Conservation (phyloP, 1,140 invertebrate genomes). For the Euura saliciscinereae region DNA sequence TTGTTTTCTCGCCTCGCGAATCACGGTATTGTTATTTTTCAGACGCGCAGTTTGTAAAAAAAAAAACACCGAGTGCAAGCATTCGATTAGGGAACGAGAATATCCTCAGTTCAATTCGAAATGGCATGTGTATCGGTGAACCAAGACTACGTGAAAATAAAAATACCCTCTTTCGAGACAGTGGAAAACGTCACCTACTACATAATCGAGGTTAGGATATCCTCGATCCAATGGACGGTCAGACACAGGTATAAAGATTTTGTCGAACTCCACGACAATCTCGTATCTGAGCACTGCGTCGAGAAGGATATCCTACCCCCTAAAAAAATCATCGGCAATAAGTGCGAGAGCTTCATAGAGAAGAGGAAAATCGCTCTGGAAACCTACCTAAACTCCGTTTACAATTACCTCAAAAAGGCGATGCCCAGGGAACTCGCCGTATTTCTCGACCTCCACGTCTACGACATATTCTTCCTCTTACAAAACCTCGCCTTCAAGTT, state of each 20-base stretch:
- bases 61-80: too few species aligned
- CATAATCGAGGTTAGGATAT: conserved; percentile 71
- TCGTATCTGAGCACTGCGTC: conserved; percentile 78
- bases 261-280: conserved; percentile 81
- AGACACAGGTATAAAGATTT: conserved; percentile 88
- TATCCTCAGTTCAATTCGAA: conserved; percentile 10
- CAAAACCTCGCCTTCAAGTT: conserved; percentile 78
- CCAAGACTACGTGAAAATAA: conserved; percentile 63
- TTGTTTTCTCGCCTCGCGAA: too few species aligned
- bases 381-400: conserved; percentile 78
- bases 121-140: conserved; percentile 72
- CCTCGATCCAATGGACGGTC: conserved; percentile 78
- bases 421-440: conserved; percentile 78
- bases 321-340: conserved; percentile 86
- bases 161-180: conserved; percentile 64
- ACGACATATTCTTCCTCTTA: conserved; percentile 82
- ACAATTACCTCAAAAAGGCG: conserved; percentile 73
- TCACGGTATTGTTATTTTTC: too few species aligned
- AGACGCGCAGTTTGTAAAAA: too few species aligned
- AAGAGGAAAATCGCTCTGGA: conserved; percentile 80
- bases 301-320: conserved; percentile 86
- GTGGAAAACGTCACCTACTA: conserved; percentile 70
- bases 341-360: conserved; percentile 83
- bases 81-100: too few species aligned
- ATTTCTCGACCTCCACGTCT: conserved; percentile 82